Conservation (phyloP, 2,113 vertebrate species). For the Otus sunia region DNA sequence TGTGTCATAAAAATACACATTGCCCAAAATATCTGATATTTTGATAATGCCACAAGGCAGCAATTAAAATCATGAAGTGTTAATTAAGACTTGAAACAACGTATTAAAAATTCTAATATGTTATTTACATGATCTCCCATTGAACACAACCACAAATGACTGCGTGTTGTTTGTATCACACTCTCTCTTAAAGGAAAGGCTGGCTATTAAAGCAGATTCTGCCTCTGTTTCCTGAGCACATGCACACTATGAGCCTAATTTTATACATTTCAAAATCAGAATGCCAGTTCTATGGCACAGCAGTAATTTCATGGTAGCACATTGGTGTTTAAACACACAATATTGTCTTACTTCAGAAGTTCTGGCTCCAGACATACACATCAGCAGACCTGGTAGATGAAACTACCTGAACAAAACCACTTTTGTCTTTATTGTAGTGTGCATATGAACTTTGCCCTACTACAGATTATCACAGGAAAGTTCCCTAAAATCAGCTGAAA, state of each 20-base stretch:
- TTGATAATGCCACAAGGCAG: not conserved
- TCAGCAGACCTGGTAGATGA: not conserved
- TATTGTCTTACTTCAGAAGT: not conserved
- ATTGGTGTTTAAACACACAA: not conserved
- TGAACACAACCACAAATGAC: not conserved
- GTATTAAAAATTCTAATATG: not conserved
- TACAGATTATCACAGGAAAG: not conserved
- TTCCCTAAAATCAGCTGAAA: not conserved
- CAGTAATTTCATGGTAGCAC: not conserved
- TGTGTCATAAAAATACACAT: not conserved
- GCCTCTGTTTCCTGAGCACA: not conserved
- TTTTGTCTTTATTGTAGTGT: not conserved
- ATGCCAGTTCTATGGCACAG: accelerated
- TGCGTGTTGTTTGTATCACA: not conserved
- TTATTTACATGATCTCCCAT: slow-evolving; percentile 1
- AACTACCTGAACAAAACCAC: not conserved
- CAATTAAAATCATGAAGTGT: not conserved
- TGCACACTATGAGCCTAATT: not conserved
- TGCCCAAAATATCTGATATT: not conserved
- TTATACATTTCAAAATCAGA: not conserved
- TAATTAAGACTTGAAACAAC: slow-evolving; percentile 23
- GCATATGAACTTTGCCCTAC: not conserved
- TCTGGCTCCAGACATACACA: not conserved
- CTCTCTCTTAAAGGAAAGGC: not conserved
- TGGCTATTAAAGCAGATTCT: not conserved